These are phyloP conservation scores for Lobophora halterata DNA, from an alignment of 2,888 invertebrate species.

Conservation along the genomic window DNA sequence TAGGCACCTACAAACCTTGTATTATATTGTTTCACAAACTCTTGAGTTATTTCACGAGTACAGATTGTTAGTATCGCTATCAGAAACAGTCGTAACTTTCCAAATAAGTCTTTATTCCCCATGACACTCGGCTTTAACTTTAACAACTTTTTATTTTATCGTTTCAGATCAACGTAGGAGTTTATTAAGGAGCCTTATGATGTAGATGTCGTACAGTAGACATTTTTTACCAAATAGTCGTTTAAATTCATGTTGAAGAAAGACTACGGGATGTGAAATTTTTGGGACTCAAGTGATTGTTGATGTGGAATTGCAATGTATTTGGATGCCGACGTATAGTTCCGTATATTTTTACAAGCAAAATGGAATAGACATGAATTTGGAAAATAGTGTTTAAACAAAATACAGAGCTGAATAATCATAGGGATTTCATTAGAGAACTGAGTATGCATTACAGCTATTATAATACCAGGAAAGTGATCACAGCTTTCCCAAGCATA, in stretches of 20 bases:
- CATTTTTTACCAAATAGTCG: constrained; percentile 73
- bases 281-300: constrained; percentile 76
- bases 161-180: constrained; percentile 79
- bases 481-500: too few species aligned
- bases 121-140: constrained; percentile 15
- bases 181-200: constrained; percentile 80
- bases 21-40: background rate
- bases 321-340: constrained; percentile 37
- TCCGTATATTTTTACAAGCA: constrained; percentile 22
- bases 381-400: constrained; percentile 10
- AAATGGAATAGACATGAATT: constrained; percentile 8
- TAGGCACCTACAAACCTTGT: background rate
- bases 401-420: constrained; percentile 7
- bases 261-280: constrained; percentile 61
- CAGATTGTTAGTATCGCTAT: constrained; percentile 12
- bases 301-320: constrained; percentile 37
- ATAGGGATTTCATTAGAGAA: constrained; percentile 4
- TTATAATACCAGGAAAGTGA: too few species aligned
- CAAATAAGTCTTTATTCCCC: constrained; percentile 20
- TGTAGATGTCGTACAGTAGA: constrained; percentile 71
- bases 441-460: background rate
- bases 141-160: constrained; percentile 32
- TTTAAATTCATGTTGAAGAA: constrained; percentile 66
- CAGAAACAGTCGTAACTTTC: constrained; percentile 21
- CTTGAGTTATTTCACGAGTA: background rate